Conservation (phyloP, 2,888 invertebrate species). For the Autographa pulchrina region DNA sequence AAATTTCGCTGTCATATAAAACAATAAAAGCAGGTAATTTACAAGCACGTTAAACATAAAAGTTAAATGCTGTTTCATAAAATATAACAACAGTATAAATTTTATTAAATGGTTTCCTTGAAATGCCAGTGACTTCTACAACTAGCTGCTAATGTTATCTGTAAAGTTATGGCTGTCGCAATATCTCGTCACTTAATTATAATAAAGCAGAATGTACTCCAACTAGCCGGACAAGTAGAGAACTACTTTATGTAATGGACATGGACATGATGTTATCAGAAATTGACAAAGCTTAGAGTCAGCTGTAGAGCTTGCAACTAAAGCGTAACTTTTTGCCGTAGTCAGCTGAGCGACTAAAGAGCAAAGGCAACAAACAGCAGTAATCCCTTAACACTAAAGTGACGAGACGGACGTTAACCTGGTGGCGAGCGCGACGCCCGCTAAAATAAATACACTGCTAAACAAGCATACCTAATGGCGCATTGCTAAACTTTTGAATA, state of each 20-base stretch:
- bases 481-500: neutral
- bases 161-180: slow-evolving; percentile 1
- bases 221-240: neutral
- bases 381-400: neutral
- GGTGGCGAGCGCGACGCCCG: neutral
- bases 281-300: neutral
- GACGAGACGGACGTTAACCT: neutral
- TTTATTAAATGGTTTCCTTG: neutral
- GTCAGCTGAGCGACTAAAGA: neutral
- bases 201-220: neutral
- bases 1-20: neutral
- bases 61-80: neutral
- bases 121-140: slow-evolving; percentile 2
- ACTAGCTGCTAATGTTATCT: slow-evolving; percentile 4
- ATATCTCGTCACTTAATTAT: slow-evolving; percentile 4
- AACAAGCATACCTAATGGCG: neutral
- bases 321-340: neutral
- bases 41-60: neutral
- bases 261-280: neutral
- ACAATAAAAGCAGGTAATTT: neutral
- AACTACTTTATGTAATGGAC: neutral
- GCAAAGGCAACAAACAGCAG: neutral
- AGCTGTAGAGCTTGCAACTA: neutral
- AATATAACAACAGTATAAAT: slow-evolving; percentile 4
- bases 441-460: neutral